phyloP scores from a whole-genome alignment of 2,797 vertebrate species.

The Craterocephalus amniculus region DNA sequence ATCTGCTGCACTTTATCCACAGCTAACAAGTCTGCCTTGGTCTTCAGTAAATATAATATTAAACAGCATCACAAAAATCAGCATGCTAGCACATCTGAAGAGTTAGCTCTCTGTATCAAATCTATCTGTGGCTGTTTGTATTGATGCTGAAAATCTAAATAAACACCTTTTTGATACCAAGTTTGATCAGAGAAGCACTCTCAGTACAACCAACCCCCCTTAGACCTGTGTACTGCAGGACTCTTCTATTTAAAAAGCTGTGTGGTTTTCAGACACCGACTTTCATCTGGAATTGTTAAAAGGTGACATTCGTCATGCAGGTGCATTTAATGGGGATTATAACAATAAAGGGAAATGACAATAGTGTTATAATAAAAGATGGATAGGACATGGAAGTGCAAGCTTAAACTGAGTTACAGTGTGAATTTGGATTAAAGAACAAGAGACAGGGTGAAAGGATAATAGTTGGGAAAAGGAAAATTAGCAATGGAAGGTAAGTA shows the following conservation, averaged over 20 bases:
- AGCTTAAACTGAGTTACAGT: slow-evolving; percentile 30
- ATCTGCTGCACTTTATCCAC: too few species aligned
- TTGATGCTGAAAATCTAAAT: not conserved
- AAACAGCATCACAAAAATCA: too few species aligned
- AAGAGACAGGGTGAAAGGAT: slow-evolving; percentile 49
- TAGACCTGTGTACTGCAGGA: not conserved
- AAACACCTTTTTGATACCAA: too few species aligned
- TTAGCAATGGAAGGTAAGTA: slow-evolving; percentile 56
- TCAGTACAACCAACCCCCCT: slow-evolving; percentile 1
- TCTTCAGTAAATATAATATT: too few species aligned
- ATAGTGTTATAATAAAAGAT: slow-evolving; percentile 18
- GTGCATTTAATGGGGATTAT: not conserved
- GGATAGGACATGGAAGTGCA: slow-evolving; percentile 33
- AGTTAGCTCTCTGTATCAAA: too few species aligned
- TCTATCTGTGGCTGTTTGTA: not conserved
- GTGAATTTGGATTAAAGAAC: slow-evolving; percentile 50
- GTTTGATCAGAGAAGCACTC: too few species aligned
- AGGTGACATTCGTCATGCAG: slow-evolving; percentile 63
- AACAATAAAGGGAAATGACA: slow-evolving; percentile 19
- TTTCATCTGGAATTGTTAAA: slow-evolving; percentile 53
- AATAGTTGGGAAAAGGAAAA: slow-evolving; percentile 64
- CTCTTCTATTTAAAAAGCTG: slow-evolving; percentile 41
- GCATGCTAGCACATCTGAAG: too few species aligned
- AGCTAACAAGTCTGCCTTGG: too few species aligned
- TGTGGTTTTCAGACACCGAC: slow-evolving; percentile 49